Evolutionary conservation across 2,888 invertebrate species (phyloP), one percentile per base, ranked within the genome.

Genomic region (Ectemnius cavifrons): DNA sequence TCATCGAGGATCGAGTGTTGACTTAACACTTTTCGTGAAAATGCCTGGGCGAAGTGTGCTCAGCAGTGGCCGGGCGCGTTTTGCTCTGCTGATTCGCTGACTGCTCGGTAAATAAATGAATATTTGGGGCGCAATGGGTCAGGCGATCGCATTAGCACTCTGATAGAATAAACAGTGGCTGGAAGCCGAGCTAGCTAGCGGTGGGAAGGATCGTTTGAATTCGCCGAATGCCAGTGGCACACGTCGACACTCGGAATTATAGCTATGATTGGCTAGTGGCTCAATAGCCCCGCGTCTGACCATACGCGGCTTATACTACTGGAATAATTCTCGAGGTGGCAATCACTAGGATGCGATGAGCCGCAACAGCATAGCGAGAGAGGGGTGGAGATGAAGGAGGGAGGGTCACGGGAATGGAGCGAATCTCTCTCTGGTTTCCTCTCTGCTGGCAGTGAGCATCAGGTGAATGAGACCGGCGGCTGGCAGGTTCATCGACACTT

Each of bases 81-180:
- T 52, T 52, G 52, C 37, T 6, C 8, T 1, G 37, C 37, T 37
- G 37, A 37, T 37, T 37, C 37, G 52, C 13, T 65, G 68, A 68
- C 56, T 61, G 67, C 73, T 71, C 72, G 71, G 81, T 69, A 76
- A 81, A 81, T 78, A 80, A 81, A 79, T 82, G 71, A 81, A 80
- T 75, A 80, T 80, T 74, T 71, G 69, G 45, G 64, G 67, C 37
- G 66, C 78, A 77, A 83, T 82, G 75, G 57, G 63, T 71, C 37
- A 11, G 8, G 6, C 71, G 82, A 83, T 83, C 77, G 80, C 72
- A 80, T 83, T 83, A 82, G 77, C 73, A 73, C 73, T 77, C 67
- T 69, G 64, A 71, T 73, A 81, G 77, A 81, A 82, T 82, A 77
- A 82, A 84, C 77, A 79, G 75, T 69, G 80, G 58, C 75, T 77